A percentile compares a stretch with the other conserved stretches of the same genome.
These are phyloP conservation scores for Nettapus auritus DNA, from an alignment of 2,113 vertebrate genomes.

Conservation along the genomic window DNA sequence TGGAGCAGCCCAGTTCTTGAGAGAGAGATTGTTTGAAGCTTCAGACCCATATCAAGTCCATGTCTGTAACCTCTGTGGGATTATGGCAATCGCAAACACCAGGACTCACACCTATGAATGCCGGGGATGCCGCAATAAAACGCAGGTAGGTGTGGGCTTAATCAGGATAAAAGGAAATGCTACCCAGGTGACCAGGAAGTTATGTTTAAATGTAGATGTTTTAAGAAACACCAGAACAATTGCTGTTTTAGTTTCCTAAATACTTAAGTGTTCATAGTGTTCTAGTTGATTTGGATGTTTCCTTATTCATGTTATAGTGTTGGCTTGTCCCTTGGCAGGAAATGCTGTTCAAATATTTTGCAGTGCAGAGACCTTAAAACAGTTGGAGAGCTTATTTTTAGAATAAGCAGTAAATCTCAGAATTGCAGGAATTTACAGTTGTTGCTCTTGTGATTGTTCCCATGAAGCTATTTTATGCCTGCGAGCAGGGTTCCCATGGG, in stretches of 20 bases:
- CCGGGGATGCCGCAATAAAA: slow-evolving; percentile 96
- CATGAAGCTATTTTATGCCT: background rate
- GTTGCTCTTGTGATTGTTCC: slow-evolving; percentile 7
- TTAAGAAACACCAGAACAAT: slow-evolving; percentile 20
- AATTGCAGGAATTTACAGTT: slow-evolving; percentile 21
- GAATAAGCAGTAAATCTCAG: background rate
- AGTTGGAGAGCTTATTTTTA: background rate
- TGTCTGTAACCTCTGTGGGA: slow-evolving; percentile 95
- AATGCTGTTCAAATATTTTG: background rate
- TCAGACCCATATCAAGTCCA: slow-evolving; percentile 98
- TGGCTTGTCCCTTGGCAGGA: background rate
- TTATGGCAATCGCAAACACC: slow-evolving; percentile 98
- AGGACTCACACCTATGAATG: slow-evolving; percentile 97
- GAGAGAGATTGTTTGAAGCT: slow-evolving; percentile 94
- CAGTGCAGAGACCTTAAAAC: background rate
- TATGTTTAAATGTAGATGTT: slow-evolving; percentile 1
- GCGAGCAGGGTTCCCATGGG: background rate
- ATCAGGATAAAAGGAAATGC: slow-evolving; percentile 6
- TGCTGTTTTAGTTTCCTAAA: slow-evolving; percentile 18
- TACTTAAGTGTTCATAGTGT: background rate
- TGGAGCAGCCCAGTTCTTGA: slow-evolving; percentile 94
- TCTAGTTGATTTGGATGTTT: background rate
- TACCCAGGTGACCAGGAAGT: background rate
- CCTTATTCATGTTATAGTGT: background rate
- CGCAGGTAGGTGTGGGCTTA: slow-evolving; percentile 82